A percentile compares a stretch with the other conserved stretches of the same genome.
Conservation (phyloP, 1,140 invertebrate genomes). For the Paramacrobiotus metropolitanus region DNA sequence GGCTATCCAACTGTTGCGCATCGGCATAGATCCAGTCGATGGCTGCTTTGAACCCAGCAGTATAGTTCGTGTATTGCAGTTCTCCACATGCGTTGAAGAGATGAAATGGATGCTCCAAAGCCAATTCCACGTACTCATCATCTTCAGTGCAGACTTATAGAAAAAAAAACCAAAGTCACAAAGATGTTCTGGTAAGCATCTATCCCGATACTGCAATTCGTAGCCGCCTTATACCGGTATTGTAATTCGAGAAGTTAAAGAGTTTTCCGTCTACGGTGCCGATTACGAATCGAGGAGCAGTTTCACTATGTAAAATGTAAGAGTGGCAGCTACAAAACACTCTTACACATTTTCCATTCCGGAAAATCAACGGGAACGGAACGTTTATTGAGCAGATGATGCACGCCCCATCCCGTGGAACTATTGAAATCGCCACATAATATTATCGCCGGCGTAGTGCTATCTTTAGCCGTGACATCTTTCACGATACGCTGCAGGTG, state of each 20-base stretch:
- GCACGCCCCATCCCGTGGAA: slow-evolving; percentile 15
- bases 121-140: slow-evolving; percentile 32
- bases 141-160: slow-evolving; percentile 21
- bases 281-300: slow-evolving; percentile 3
- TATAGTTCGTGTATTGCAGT: slow-evolving; percentile 56
- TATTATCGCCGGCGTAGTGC: slow-evolving; percentile 13
- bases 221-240: too few species aligned
- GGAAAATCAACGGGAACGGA: slow-evolving; percentile 16
- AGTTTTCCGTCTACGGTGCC: background rate
- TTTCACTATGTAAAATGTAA: too few species aligned
- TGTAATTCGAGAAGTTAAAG: too few species aligned
- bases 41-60: slow-evolving; percentile 51
- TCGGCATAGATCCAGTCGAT: slow-evolving; percentile 72
- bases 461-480: background rate
- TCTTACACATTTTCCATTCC: slow-evolving; percentile 16
- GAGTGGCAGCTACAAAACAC: too few species aligned
- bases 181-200: too few species aligned
- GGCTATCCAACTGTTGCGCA: slow-evolving; percentile 18
- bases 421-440: slow-evolving; percentile 27
- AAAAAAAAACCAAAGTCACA: slow-evolving; percentile 13
- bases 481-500: background rate
- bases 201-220: too few species aligned
- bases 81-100: slow-evolving; percentile 25
- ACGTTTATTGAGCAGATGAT: slow-evolving; percentile 17
- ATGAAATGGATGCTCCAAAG: slow-evolving; percentile 40